A percentile compares a stretch with the other conserved stretches of the same genome.
These are phyloP conservation scores for Sylvia borin DNA, from an alignment of 2,797 vertebrate genomes.

Conservation along the genomic window DNA sequence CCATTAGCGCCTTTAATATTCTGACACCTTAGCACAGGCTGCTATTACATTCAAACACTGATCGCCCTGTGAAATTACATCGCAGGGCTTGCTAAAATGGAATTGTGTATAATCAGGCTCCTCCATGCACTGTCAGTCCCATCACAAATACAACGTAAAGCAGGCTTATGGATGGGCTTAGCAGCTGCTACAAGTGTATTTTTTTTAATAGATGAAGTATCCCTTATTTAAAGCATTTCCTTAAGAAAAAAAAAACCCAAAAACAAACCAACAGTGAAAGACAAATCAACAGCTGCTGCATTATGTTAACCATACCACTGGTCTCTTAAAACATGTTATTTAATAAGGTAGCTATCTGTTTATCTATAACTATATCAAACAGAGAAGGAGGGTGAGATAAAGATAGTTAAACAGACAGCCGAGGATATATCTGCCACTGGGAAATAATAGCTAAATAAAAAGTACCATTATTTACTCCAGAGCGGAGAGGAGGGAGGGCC, in stretches of 20 bases:
- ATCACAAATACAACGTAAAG: constrained; percentile 82
- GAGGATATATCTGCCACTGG: constrained; percentile 61
- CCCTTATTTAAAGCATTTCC: constrained; percentile 81
- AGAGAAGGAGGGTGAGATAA: constrained; percentile 62
- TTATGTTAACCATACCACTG: constrained; percentile 53
- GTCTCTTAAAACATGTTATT: constrained; percentile 71
- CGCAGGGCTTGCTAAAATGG: constrained; percentile 83
- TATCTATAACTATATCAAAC: constrained; percentile 71
- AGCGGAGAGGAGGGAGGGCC: background rate
- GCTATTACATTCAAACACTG: constrained; percentile 90
- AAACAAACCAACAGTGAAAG: constrained; percentile 50
- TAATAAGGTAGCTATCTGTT: constrained; percentile 73
- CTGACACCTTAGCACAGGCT: constrained; percentile 89
- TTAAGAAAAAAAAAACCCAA: constrained; percentile 67
- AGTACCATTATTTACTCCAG: constrained; percentile 62
- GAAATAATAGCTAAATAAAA: constrained; percentile 74
- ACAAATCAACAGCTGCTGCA: constrained; percentile 71
- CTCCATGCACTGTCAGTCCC: constrained; percentile 90
- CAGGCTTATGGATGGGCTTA: constrained; percentile 83
- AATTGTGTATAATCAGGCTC: constrained; percentile 90
- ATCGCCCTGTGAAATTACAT: constrained; percentile 91
- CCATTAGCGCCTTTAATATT: constrained; percentile 93
- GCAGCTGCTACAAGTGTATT: constrained; percentile 85
- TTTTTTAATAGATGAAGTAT: constrained; percentile 84
- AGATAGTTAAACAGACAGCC: constrained; percentile 66